Conservation (phyloP, 1,140 invertebrate species). For the Mamestra configurata region DNA sequence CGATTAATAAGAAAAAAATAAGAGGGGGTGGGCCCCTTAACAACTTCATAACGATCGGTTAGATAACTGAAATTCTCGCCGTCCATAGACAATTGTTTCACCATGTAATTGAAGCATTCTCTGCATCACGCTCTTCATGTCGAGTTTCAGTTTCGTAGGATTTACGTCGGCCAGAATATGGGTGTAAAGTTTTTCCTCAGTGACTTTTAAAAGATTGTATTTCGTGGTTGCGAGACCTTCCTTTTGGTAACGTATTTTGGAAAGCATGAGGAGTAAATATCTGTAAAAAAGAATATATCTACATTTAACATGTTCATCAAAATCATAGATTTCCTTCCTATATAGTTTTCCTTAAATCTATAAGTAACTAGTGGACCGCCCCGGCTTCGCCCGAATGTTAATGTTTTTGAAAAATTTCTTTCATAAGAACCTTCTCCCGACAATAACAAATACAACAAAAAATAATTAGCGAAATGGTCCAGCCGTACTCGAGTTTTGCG, state of each 20-base stretch:
- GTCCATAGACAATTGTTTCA: background rate
- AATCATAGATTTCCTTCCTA: no score
- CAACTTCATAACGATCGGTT: background rate
- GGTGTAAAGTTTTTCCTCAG: constrained; percentile 54
- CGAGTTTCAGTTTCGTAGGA: constrained; percentile 35
- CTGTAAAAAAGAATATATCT: constrained; percentile 33
- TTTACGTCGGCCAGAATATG: constrained; percentile 56
- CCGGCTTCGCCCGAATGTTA: no score
- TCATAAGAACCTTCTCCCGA: no score
- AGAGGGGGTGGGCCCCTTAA: no score
- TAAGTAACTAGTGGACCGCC: no score
- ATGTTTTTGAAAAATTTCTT: no score
- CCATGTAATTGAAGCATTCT: background rate
- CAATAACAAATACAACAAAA: no score
- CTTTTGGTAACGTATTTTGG: constrained; percentile 34
- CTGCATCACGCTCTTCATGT: constrained; percentile 6
- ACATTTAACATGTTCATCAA: no score
- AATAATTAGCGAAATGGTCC: no score
- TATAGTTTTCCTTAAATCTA: no score
- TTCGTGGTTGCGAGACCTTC: constrained; percentile 54
- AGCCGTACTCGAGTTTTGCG: no score
- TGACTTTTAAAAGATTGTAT: constrained; percentile 50
- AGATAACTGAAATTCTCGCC: background rate
- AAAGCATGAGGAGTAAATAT: background rate
- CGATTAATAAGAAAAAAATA: no score